Base-by-base conservation (phyloP, 2,113 vertebrate species). In the Hucho hucho region DNA sequence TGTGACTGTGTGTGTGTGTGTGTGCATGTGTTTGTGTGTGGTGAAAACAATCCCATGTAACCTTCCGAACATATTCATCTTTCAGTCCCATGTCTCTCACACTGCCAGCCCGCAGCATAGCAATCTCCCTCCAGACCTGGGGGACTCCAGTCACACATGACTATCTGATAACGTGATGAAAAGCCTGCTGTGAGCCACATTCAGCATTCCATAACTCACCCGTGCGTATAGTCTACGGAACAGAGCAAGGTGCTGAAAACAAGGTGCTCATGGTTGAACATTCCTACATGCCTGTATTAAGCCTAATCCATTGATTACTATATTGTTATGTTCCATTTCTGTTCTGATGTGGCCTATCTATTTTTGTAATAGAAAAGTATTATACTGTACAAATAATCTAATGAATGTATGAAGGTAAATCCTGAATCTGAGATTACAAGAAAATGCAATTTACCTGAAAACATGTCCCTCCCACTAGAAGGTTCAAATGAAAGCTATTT, bases 131-230 rank as follows among this genome's bases (percentile, higher is more conserved):
- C 46, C 68, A 22, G 22, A 6, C n/a, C 26, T 32, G 64, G 49
- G 43, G 74, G 64, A 75, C 47, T 64, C 67, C 72, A 65, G 80
- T 82, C 82, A 82, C 84, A 83, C 84, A 79, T 75, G 75, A 84
- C 70, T 46, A 78, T 59, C 67, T 80, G 83, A 87, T 76, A 81
- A 83, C 47, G 69, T 26, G 74, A 75, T 86, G 85, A 90, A 85
- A 87, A 78, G 6, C 63, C 49, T 20, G 74, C 37, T 28, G 1
- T 46, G 66, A 76, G 61, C 59, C 53, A 64, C 29, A 12, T 9
- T 37, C 76, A 24, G 68, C 85, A 86, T 85, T 76, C 81, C 83
- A 74, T 2, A 22, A 66, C 37, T 58, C 56, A 37, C 24, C 20
- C 11, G 58, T 24, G 14, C 28, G n/a, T 68, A 37, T 0, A 28